Evolutionary conservation across 2,113 vertebrate genomes (phyloP), one percentile per base, ranked within the genome.

Genomic region (Syngnathus scovelli): DNA sequence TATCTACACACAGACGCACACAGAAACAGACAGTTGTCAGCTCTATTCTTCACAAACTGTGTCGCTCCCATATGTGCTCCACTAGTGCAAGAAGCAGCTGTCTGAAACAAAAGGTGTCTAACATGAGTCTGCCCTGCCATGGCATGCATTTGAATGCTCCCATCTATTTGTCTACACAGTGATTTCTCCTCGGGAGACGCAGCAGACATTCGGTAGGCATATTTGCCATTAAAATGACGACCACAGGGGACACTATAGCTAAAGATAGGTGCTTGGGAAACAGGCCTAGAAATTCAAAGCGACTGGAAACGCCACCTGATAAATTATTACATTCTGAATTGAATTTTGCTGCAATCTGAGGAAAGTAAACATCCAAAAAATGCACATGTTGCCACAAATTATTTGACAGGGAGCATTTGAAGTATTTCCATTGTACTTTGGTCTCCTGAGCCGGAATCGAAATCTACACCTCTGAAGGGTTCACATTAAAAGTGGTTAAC

Each of bases 241-340:
- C 82, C 78, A 83, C 78, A 23, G 70, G 85, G 83, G 67, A 87
- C 80, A 71, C 58, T 46, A 59, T 41, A n/a, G 68, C 82, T 83
- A 82, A 83, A 87, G 85, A 87, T 83, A 81, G 82, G 70, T 60
- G 76, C 64, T 63, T 81, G 78, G 12, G 79, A 87, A 83, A 70
- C 66, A 61, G 56, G 15, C 70, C 54, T 64, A 36, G 67, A 52
- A 78, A 83, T 70, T 56, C 70, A 75, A 81, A 87, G 83, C 78
- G 68, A 66, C 67, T 77, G 79, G 80, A 86, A 81, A 79, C 81
- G 85, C 63, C 58, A 69, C 81, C 74, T 77, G 85, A 87, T 86
- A 83, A 81, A 68, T 76, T 78, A 59, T 78, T 85, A 70, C 83
- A 82, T 84, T 78, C 77, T 75, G 79, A 72, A 70, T 62, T 78